Percentiles rank a stretch among this genome's conserved stretches.
phyloP scores from a whole-genome alignment of 1,140 invertebrate species.

The Megathymus violae region DNA sequence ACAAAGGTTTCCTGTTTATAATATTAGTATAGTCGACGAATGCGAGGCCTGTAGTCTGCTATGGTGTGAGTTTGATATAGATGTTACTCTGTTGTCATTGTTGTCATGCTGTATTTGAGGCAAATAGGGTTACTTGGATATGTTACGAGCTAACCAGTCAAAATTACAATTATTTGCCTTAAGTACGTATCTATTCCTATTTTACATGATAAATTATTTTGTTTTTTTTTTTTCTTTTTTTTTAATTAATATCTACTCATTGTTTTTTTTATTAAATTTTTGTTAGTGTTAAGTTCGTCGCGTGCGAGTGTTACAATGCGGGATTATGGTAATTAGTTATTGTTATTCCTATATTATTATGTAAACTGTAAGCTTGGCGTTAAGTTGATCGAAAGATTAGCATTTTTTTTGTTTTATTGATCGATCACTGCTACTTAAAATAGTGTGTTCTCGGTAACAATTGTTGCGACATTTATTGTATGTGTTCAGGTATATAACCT shows the following conservation, averaged over 20 bases:
- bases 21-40: slow-evolving; percentile 23
- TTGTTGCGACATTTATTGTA: neutral
- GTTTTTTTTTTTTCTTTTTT: too few species aligned
- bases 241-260: slow-evolving; percentile 37
- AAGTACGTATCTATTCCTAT: slow-evolving; percentile 35
- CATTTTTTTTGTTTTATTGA: neutral
- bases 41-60: slow-evolving; percentile 31
- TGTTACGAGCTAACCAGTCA: slow-evolving; percentile 41
- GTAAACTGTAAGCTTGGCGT: slow-evolving; percentile 22
- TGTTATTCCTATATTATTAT: slow-evolving; percentile 27
- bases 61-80: slow-evolving; percentile 38
- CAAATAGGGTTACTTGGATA: slow-evolving; percentile 21
- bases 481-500: neutral
- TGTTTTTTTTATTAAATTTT: slow-evolving; percentile 46
- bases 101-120: slow-evolving; percentile 41
- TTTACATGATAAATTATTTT: slow-evolving; percentile 46
- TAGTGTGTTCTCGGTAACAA: neutral
- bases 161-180: slow-evolving; percentile 33
- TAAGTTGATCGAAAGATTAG: slow-evolving; percentile 6
- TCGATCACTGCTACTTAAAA: slow-evolving; percentile 3
- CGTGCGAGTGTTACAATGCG: slow-evolving; percentile 23
- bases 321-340: slow-evolving; percentile 33
- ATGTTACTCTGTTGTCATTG: slow-evolving; percentile 10
- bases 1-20: too few species aligned
- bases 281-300: slow-evolving; percentile 47